A percentile compares a stretch with the other conserved stretches of the same genome.
These are phyloP conservation scores for Archegozetes longisetosus DNA, from an alignment of 1,140 invertebrate genomes.

Conservation along the genomic window DNA sequence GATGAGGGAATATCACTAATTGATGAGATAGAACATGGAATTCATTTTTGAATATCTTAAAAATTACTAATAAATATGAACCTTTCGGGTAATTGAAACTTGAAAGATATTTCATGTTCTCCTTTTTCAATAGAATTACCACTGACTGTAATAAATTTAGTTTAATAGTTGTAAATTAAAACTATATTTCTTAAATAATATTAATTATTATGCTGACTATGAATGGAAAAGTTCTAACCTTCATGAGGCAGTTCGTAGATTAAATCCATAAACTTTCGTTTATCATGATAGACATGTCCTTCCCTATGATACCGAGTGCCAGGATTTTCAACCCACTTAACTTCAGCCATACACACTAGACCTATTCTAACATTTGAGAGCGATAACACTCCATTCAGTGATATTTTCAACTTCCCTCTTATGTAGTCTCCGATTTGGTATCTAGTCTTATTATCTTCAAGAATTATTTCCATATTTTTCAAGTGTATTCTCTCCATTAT, in stretches of 20 bases:
- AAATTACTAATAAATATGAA: no score
- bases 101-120: background rate
- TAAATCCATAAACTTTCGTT: conserved; percentile 3
- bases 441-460: background rate
- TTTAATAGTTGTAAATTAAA: no score
- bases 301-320: conserved; percentile 6
- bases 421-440: background rate
- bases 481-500: background rate
- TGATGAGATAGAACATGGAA: no score
- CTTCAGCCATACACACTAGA: conserved; percentile 11
- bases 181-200: background rate
- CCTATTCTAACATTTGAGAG: conserved; percentile 2
- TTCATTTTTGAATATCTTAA: no score
- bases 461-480: conserved; percentile 6
- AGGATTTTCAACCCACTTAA: conserved; percentile 9
- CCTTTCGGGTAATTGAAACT: background rate
- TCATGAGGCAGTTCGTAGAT: conserved; percentile 2
- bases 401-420: background rate
- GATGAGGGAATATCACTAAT: conserved; percentile 4
- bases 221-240: background rate
- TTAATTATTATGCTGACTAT: background rate
- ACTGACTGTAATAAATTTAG: background rate
- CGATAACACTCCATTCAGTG: background rate
- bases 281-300: conserved; percentile 7
- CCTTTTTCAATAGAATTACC: background rate